These are phyloP conservation scores for Oxygymnocypris stewartii DNA, from an alignment of 2,113 vertebrate species.

Conservation along the genomic window DNA sequence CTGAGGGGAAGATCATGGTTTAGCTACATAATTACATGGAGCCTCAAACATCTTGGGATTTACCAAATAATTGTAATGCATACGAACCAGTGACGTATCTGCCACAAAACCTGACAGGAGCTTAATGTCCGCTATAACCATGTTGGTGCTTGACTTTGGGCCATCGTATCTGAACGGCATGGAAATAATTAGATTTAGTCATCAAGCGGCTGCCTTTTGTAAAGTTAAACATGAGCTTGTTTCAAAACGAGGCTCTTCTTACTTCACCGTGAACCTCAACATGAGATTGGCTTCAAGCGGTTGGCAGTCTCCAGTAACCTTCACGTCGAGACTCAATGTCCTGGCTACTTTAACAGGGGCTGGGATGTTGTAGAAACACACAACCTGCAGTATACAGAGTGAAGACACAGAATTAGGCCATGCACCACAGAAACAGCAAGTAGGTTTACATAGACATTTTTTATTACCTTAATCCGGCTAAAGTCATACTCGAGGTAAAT, in stretches of 20 bases:
- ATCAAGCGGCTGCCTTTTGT: neutral
- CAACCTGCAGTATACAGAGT: slow-evolving; percentile 49
- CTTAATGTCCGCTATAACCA: neutral
- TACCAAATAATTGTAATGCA: slow-evolving; percentile 51
- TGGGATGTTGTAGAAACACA: slow-evolving; percentile 67
- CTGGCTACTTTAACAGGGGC: slow-evolving; percentile 30
- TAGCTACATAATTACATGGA: neutral
- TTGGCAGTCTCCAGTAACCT: slow-evolving; percentile 34
- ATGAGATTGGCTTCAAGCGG: neutral
- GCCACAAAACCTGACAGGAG: neutral
- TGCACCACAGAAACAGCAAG: too few relatives aligned
- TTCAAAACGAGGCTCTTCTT: neutral
- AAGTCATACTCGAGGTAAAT: too few relatives aligned
- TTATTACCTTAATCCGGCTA: too few relatives aligned
- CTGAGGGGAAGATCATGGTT: slow-evolving; percentile 50
- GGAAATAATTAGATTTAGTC: neutral
- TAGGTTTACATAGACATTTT: too few relatives aligned
- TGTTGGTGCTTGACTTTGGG: neutral
- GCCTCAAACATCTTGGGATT: neutral
- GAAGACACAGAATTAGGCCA: too few relatives aligned
- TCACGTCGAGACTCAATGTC: slow-evolving; percentile 47
- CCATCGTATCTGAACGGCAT: neutral
- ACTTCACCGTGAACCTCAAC: neutral
- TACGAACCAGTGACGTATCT: neutral
- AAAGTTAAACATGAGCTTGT: neutral